phyloP scores from a whole-genome alignment of 2,888 invertebrate species.

The Cheilosia vernalis region DNA sequence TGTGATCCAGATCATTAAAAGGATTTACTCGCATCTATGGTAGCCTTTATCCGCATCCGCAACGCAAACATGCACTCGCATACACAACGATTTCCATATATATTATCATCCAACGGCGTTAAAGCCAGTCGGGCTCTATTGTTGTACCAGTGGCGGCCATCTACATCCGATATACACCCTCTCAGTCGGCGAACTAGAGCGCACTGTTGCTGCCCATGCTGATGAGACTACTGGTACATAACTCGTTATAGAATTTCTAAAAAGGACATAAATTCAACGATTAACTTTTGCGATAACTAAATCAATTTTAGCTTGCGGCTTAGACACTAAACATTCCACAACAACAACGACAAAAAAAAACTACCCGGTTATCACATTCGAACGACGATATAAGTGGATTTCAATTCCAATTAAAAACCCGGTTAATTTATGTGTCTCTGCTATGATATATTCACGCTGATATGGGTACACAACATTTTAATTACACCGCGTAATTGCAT shows the following conservation, averaged over 20 bases:
- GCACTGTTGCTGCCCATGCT: not conserved
- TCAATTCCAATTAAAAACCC: conserved; percentile 72
- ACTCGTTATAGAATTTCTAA: conserved; percentile 52
- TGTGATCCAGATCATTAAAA: conserved; percentile 67
- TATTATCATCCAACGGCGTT: conserved; percentile 66
- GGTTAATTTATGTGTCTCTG: conserved; percentile 66
- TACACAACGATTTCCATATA: conserved; percentile 60
- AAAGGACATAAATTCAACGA: conserved; percentile 66
- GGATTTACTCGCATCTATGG: conserved; percentile 48
- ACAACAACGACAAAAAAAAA: not conserved
- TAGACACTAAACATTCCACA: conserved; percentile 8
- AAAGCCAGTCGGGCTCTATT: conserved; percentile 68
- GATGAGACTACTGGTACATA: not conserved
- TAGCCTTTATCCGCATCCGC: not conserved
- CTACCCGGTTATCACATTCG: not conserved
- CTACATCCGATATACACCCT: not conserved
- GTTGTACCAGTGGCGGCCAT: not conserved
- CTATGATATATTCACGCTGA: conserved; percentile 62
- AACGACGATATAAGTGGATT: conserved; percentile 58
- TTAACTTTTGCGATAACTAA: conserved; percentile 58
- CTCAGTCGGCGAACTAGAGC: not conserved
- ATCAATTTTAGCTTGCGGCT: conserved; percentile 48
- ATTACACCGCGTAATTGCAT: conserved; percentile 73
- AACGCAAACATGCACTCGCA: conserved; percentile 19
- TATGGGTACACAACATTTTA: conserved; percentile 64